Conservation (phyloP, 2,113 vertebrate genomes). For the Mustelus asterias region DNA sequence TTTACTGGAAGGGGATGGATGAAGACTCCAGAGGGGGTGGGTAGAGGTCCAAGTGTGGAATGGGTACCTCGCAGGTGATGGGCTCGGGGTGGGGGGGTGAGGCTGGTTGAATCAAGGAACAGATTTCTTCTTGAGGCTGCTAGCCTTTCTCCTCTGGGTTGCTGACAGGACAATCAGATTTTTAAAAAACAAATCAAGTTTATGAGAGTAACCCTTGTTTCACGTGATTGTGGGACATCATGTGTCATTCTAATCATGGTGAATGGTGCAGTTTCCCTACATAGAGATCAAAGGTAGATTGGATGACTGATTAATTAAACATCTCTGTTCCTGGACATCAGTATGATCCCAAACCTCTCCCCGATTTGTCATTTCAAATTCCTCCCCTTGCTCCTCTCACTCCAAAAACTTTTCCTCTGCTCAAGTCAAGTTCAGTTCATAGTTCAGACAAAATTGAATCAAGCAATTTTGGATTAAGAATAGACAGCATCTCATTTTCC, state of each 20-base stretch:
- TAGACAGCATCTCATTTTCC: background rate
- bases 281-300: background rate
- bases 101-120: too few species aligned
- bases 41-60: too few species aligned
- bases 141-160: too few species aligned
- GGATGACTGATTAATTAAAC: background rate
- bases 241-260: background rate
- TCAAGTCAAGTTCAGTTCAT: background rate
- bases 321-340: background rate
- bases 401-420: background rate
- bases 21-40: too few species aligned
- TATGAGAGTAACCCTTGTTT: background rate
- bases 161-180: background rate
- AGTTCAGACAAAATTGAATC: background rate
- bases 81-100: too few species aligned
- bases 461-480: background rate
- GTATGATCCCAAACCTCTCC: too few species aligned
- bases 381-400: background rate
- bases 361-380: background rate
- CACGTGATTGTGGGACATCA: background rate
- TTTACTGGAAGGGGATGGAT: too few species aligned
- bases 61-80: too few species aligned
- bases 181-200: background rate
- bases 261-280: background rate
- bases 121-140: too few species aligned